Evolutionary conservation across 2,888 invertebrate species (phyloP), one percentile per base, ranked within the genome.

Genomic region (Melikaiella ostensackeni): DNA sequence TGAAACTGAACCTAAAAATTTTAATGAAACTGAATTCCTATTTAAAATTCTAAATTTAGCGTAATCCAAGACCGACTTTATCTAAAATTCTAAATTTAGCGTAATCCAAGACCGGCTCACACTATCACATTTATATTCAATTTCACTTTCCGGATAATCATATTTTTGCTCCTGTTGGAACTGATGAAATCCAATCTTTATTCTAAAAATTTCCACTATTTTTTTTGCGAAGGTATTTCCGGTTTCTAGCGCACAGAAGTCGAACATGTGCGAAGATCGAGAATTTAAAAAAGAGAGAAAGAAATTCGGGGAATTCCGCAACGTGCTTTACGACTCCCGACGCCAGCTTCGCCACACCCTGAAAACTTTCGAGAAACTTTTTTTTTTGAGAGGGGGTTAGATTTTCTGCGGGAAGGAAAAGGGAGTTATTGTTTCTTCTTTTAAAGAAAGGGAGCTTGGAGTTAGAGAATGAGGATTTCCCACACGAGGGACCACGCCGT

Each of bases 261-360:
- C n/a, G n/a, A 66, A 66, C 42, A 27, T 70, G n/a, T 50, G 19
- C 27, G 27, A 66, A 66, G 70, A 9, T 30, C 11, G 70, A 16
- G 66, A 46, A n/a, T n/a, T n/a, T 2, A n/a, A 8, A 50, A 50
- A n/a, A n/a, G 13, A 13, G 57, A 57, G 13, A 57, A 24, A 57
- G 42, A 70, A 30, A 50, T 50, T 70, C n/a, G 24, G 38, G 24
- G 38, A 64, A 64, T 64, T 11, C 64, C 16, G 38, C 30, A 70
- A 70, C 46, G 30, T 70, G 70, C 27, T 70, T 70, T n/a, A 50
- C 30, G 46, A 70, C 30, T 70, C 50, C 46, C 46, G 33, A 66
- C 61, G 76, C 64, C 75, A 46, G 62, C 66, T 64, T 35, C 80
- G 81, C 81, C 81, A 76, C 76, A 81, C 79, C 79, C 80, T 79